Evolutionary conservation across 2,113 vertebrate species (phyloP).

Genomic region (Aspiorhynchus laticeps): DNA sequence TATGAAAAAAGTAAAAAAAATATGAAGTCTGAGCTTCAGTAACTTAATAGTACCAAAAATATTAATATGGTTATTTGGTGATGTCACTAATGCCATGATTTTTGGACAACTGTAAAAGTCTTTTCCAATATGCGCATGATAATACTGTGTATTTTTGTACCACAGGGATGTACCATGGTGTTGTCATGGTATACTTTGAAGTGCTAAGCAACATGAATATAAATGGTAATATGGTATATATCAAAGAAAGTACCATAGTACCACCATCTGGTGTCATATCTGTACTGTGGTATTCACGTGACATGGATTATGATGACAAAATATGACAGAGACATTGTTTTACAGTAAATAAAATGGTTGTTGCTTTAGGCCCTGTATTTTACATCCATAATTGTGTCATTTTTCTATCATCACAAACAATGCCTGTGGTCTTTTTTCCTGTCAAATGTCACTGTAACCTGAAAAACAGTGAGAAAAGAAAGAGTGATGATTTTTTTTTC

Average conservation of each 20-base stretch:
- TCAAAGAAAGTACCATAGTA: background rate
- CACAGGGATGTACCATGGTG: background rate
- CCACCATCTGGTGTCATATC: background rate
- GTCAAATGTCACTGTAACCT: background rate
- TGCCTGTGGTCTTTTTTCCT: background rate
- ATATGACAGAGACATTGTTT: background rate
- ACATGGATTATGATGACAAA: too few relatives aligned
- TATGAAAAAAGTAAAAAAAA: background rate
- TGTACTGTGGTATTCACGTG: background rate
- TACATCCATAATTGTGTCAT: background rate
- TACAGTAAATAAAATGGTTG: background rate
- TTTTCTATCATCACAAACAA: background rate
- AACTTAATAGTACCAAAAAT: too few relatives aligned
- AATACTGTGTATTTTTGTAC: background rate
- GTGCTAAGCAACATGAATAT: too few relatives aligned
- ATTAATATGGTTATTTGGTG: background rate
- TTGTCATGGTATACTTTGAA: background rate
- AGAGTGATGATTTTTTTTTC: background rate
- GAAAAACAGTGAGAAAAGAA: slow-evolving; percentile 15
- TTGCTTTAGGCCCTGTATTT: background rate
- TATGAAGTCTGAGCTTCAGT: background rate
- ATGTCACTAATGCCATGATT: background rate
- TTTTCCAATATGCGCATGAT: background rate
- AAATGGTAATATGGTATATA: background rate
- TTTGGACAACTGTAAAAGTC: background rate